Base-by-base conservation (phyloP, 2,888 invertebrate genomes). In the Eupithecia abbreviata region DNA sequence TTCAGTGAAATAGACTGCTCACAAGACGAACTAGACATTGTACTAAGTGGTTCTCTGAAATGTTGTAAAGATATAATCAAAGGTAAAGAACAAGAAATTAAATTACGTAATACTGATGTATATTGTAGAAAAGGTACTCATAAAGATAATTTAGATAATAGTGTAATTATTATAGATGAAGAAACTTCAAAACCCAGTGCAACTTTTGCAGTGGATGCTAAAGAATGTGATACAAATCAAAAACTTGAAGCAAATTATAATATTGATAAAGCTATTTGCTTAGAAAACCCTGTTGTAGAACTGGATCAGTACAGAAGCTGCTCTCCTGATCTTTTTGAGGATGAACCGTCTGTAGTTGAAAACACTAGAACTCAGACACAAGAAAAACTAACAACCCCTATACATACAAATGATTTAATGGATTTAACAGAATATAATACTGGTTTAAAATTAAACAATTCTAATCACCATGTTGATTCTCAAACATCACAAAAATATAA, bases 241-340 rank as follows among this genome's bases (percentile, higher is more conserved):
- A 12, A 45, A 12, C 3, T 3, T 45, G 18, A 43, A 49, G 72
- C 66, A 70, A 13, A 43, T 51, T 58, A 43, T 71, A 49, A 15
- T 15, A 58, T 49, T 42, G n/a, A 67, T 72, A 67, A 77, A 65
- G 66, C 67, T 49, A 74, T 67, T 74, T 68, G 77, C 72, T 5
- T 75, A 71, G 75, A 77, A 74, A 49, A 75, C 42, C 66, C 76
- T 43, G 74, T 81, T 18, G 42, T 77, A 62, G 70, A 70, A 43
- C 9, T 69, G 55, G 75, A 71, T n/a, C 81, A 80, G 55, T 79
- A 75, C 43, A 90, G 94, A 86, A 90, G 93, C 83, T 81, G 82
- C 79, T 95, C 95, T 4, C 95, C 95, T 72, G 95, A 95, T 85
- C 83, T 95, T 68, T 95, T 95, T 90, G 95, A 92, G 86, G 95